Percentiles rank a stretch among this genome's conserved stretches.
These are phyloP conservation scores for Sus cebifrons DNA, from an alignment of 2,797 vertebrate genomes.

Conservation along the genomic window DNA sequence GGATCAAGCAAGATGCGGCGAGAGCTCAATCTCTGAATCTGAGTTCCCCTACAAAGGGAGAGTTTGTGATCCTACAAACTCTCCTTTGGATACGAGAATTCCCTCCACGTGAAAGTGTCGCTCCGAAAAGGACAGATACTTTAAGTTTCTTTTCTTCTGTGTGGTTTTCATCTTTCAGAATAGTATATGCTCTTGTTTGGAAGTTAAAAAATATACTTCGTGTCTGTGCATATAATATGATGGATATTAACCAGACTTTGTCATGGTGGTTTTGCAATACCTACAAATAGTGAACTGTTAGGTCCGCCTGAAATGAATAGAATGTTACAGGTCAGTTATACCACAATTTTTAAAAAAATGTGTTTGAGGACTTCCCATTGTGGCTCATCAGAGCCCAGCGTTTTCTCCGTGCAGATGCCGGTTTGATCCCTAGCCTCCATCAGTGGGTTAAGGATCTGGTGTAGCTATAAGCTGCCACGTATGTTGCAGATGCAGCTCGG, in stretches of 20 bases:
- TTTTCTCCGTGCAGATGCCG: too few species aligned
- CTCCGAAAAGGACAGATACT: background rate
- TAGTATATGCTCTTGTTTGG: background rate
- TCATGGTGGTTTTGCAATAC: background rate
- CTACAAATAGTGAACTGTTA: too few species aligned
- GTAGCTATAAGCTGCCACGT: too few species aligned
- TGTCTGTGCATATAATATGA: background rate
- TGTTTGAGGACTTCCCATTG: too few species aligned
- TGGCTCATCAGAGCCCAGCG: too few species aligned
- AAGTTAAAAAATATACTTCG: background rate
- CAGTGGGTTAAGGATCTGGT: too few species aligned
- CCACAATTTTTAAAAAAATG: background rate
- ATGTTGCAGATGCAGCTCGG: too few species aligned
- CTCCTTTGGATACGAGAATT: background rate
- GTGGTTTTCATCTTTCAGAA: background rate
- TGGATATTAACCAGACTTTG: background rate
- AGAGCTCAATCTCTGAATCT: background rate
- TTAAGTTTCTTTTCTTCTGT: background rate
- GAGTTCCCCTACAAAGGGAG: background rate
- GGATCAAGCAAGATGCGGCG: background rate
- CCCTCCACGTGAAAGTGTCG: background rate
- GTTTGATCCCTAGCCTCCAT: too few species aligned
- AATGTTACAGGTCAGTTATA: background rate
- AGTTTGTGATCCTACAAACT: background rate
- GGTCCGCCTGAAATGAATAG: background rate